These are phyloP conservation scores for Oostethus manadensis DNA, from an alignment of 2,113 vertebrate genomes.

Conservation along the genomic window DNA sequence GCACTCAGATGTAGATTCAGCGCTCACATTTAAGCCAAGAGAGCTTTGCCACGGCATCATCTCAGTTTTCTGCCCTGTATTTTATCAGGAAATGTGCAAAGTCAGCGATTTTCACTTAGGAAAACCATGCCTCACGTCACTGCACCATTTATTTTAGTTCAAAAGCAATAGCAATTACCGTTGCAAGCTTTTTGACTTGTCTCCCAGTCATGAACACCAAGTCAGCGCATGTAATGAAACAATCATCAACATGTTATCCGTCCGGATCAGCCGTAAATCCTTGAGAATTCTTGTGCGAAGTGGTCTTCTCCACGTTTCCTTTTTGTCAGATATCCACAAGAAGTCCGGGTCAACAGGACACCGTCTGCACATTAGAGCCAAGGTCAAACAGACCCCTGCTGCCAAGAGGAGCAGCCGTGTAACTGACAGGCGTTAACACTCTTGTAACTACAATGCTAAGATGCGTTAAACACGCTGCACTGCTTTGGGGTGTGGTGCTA, in stretches of 20 bases:
- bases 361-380: slow-evolving; percentile 33
- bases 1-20: too few relatives aligned
- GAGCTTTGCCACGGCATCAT: too few relatives aligned
- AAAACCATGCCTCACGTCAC: too few relatives aligned
- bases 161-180: too few relatives aligned
- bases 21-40: too few relatives aligned
- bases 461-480: slow-evolving; percentile 60
- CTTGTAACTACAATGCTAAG: slow-evolving; percentile 61
- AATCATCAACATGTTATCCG: slow-evolving; percentile 15
- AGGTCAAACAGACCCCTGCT: slow-evolving; percentile 60
- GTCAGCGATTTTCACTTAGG: too few relatives aligned
- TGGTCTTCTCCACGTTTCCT: slow-evolving; percentile 13
- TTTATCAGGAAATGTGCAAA: too few relatives aligned
- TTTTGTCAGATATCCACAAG: slow-evolving; percentile 8
- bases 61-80: too few relatives aligned
- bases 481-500: slow-evolving; percentile 29
- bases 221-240: slow-evolving; percentile 17
- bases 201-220: background rate
- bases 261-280: slow-evolving; percentile 23
- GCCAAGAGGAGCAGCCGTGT: slow-evolving; percentile 35
- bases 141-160: too few relatives aligned
- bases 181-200: background rate
- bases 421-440: slow-evolving; percentile 69
- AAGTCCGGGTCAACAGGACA: slow-evolving; percentile 47
- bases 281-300: slow-evolving; percentile 31